phyloP scores from a whole-genome alignment of 2,888 invertebrate genomes.

The Eupelmus urozonus region DNA sequence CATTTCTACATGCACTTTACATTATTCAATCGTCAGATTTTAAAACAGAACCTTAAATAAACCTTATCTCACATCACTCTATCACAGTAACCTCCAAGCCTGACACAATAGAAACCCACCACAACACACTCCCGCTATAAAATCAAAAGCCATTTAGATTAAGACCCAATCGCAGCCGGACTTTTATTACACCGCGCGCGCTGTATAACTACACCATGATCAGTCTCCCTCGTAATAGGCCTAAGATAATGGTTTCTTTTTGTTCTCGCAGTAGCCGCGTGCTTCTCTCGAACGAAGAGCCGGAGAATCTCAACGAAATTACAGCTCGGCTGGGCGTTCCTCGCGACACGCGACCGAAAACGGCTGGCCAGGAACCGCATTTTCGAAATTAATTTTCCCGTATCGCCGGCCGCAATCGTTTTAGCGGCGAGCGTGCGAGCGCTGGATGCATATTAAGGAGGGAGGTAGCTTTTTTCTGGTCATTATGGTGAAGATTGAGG shows the following conservation, averaged over 20 bases:
- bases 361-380: constrained; percentile 64
- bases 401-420: constrained; percentile 62
- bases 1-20: no score
- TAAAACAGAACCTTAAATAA: no score
- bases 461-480: background rate
- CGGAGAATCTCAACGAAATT: constrained; percentile 60
- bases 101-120: no score
- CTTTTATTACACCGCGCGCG: background rate
- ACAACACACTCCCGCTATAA: background rate
- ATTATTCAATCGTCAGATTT: no score
- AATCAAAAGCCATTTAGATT: background rate
- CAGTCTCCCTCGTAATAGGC: background rate
- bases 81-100: no score
- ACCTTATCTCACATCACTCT: no score
- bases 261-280: constrained; percentile 13
- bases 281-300: background rate
- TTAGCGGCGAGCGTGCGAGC: constrained; percentile 24
- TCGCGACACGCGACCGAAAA: constrained; percentile 73
- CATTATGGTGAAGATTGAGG: constrained; percentile 30
- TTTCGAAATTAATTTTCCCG: constrained; percentile 75
- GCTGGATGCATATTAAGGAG: background rate
- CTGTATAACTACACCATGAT: no score
- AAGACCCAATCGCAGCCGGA: constrained; percentile 10
- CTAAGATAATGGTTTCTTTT: background rate
- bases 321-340: constrained; percentile 67